Evolutionary conservation across 2,113 vertebrate genomes (phyloP), one percentile per base, ranked within the genome.

Genomic region (Seriola aureovittata): DNA sequence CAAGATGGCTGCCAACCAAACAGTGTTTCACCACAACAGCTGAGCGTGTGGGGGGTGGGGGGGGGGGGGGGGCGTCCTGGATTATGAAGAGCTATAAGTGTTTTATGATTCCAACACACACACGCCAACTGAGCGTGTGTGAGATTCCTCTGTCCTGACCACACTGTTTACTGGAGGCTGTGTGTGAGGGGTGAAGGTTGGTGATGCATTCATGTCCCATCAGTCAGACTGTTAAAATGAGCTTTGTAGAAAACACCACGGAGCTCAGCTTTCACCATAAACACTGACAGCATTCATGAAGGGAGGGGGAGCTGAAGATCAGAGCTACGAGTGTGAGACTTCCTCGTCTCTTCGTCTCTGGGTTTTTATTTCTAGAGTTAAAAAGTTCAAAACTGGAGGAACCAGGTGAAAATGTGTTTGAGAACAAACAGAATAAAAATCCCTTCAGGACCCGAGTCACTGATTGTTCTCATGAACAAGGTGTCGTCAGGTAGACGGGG

Each of bases 101-200:
- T 48, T 75, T 75, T 21, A 63, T 71, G 84, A 81, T 46, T 73
- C 66, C 48, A 54, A 55, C 50, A 52, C 19, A 52, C 48, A 50
- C 42, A 42, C 8, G 8, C 40, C 50, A 52, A 19, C 50, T 52
- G 50, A 21, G 50, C 23, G 65, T 50, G 21, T 29, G 62, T 32
- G 60, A 79, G 17, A 82, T 75, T 85, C 76, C 52, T 85, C 16
- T 17, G 16, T 48, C 5, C 75, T 86, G 64, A 82, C 64, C 8
- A 40, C 73, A 78, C 19, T 21, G 65, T 14, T 13, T 13, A 59
- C 38, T 25, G 40, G 44, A 25, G 25, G 25, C 25, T 25, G 25
- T 13, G 9, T 5, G 11, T 12, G 55, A 48, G 64, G 65, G 63
- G 5, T 23, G 19, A 50, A 63, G n/a, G 46, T 4, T 55, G 21